A percentile compares a stretch with the other conserved stretches of the same genome.
Conservation (phyloP, 2,888 invertebrate species). For the Acanthoscelides obtectus region DNA sequence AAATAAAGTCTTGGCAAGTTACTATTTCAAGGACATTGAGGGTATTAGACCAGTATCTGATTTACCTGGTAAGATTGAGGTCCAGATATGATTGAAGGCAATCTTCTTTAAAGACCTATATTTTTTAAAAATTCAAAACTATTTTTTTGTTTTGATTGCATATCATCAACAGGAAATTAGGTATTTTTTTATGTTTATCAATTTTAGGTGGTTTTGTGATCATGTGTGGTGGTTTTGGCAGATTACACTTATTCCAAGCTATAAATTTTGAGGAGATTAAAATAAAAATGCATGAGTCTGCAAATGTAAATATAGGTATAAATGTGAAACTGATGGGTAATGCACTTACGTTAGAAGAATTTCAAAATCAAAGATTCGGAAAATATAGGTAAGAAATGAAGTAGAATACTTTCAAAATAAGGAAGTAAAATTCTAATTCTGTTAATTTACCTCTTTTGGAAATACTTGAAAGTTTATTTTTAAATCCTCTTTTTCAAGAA, state of each 20-base stretch:
- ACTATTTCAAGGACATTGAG: conserved; percentile 82
- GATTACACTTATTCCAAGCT: conserved; percentile 87
- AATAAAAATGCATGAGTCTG: conserved; percentile 78
- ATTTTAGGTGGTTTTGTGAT: conserved; percentile 75
- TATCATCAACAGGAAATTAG: background rate
- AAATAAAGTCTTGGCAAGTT: conserved; percentile 74
- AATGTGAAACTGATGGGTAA: conserved; percentile 74
- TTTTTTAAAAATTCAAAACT: too few species aligned
- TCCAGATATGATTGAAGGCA: too few species aligned
- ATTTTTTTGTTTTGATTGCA: too few species aligned
- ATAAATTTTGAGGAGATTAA: conserved; percentile 83
- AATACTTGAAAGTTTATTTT: too few species aligned
- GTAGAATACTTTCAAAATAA: too few species aligned
- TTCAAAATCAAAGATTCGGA: conserved; percentile 83
- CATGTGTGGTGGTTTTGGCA: conserved; percentile 85
- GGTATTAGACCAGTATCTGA: conserved; percentile 78
- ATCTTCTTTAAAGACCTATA: too few species aligned
- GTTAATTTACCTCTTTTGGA: too few species aligned
- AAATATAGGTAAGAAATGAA: conserved; percentile 83
- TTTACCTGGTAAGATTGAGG: conserved; percentile 60
- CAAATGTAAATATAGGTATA: conserved; percentile 74
- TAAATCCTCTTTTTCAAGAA: too few species aligned
- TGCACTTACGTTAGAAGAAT: conserved; percentile 80
- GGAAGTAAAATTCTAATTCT: too few species aligned
- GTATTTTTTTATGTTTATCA: background rate